A percentile compares a stretch with the other conserved stretches of the same genome.
phyloP scores from a whole-genome alignment of 92 coral and sea anemone species.

The Epizoanthus stellaris region DNA sequence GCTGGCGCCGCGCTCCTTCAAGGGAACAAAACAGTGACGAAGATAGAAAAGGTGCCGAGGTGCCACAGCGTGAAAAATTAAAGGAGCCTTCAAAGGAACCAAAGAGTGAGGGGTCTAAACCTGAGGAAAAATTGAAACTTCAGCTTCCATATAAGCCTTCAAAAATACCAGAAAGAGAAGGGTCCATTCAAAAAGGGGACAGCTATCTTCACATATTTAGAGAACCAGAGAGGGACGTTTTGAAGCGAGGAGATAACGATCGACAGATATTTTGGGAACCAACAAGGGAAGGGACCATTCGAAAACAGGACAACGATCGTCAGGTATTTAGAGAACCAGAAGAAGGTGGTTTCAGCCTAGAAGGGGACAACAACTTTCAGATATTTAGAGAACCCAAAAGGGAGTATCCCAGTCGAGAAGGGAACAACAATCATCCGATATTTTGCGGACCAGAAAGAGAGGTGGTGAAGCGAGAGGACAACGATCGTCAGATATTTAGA shows the following conservation, averaged over 20 bases:
- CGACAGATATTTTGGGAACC: not conserved
- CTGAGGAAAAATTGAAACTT: not conserved
- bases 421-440: no score
- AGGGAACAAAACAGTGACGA: slow-evolving; percentile 12
- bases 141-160: not conserved
- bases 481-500: not conserved
- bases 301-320: not conserved
- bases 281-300: not conserved
- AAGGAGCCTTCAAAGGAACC: not conserved
- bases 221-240: not conserved
- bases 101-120: not conserved
- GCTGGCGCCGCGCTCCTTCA: not conserved
- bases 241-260: not conserved
- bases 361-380: not conserved
- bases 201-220: not conserved
- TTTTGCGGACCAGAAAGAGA: not conserved
- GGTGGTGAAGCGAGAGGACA: not conserved
- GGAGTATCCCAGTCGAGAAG: not conserved
- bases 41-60: not conserved
- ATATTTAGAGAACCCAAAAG: no score
- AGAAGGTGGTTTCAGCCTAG: not conserved
- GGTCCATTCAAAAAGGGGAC: not conserved
- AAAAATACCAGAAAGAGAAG: not conserved
- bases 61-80: not conserved
- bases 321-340: not conserved